A percentile compares a stretch with the other conserved stretches of the same genome.
phyloP scores from a whole-genome alignment of 37 sponge, comb jelly and placozoan genomes.

The Ephydatia muelleri region DNA sequence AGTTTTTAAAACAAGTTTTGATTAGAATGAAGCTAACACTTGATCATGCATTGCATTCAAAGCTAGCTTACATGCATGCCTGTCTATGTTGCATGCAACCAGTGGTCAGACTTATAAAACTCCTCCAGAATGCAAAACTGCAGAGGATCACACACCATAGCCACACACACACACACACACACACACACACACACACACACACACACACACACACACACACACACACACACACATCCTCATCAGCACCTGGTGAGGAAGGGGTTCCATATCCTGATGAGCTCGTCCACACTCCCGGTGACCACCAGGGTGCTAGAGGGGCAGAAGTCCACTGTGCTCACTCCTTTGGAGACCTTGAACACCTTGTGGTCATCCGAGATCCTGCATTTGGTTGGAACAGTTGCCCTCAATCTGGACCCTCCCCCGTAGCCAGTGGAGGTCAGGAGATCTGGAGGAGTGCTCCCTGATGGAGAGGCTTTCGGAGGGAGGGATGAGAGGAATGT shows the following conservation, averaged over 20 bases:
- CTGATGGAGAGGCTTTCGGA: conserved; percentile 56
- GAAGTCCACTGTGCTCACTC: conserved; percentile 79
- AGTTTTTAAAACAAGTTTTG: too few relatives aligned
- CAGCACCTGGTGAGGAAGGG: conserved; percentile 77
- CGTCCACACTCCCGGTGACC: conserved; percentile 91
- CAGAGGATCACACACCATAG: background rate
- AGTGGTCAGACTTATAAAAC: too few relatives aligned
- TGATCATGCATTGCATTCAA: too few relatives aligned
- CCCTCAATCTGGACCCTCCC: background rate
- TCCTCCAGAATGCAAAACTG: too few relatives aligned
- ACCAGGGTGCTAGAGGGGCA: conserved; percentile 73
- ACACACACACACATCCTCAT: background rate
- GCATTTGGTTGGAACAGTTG: conserved; percentile 20
- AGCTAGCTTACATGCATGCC: too few relatives aligned
- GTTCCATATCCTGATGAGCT: conserved; percentile 83
- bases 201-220: too few relatives aligned
- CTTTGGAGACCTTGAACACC: conserved; percentile 84
- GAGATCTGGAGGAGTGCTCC: conserved; percentile 61
- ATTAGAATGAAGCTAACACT: too few relatives aligned
- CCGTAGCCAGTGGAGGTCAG: background rate
- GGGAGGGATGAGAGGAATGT: background rate
- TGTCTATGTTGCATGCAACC: too few relatives aligned
- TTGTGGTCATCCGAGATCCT: conserved; percentile 70
- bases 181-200: too few relatives aligned
- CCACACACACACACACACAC: too few relatives aligned